Evolutionary conservation across 2,113 vertebrate genomes (phyloP), one percentile per base, ranked within the genome.

Genomic region (Cryptotis parvus): DNA sequence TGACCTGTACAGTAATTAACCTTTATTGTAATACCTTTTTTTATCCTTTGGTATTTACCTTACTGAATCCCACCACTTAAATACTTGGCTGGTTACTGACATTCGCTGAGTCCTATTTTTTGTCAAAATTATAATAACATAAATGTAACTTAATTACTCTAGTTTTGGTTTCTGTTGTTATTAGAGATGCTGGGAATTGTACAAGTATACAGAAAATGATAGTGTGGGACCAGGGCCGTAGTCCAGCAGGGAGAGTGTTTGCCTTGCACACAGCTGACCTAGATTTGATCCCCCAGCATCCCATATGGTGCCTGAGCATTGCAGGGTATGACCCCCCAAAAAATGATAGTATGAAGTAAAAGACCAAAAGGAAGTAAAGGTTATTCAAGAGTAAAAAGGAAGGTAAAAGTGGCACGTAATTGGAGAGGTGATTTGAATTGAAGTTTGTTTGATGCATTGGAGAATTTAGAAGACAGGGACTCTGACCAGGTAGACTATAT

Each of bases 311-410:
- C n/a, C n/a, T n/a, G n/a, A n/a, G n/a, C n/a, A n/a, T n/a, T n/a
- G n/a, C n/a, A n/a, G n/a, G n/a, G n/a, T n/a, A n/a, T n/a, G n/a
- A n/a, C n/a, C n/a, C n/a, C n/a, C n/a, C n/a, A n/a, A n/a, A n/a
- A n/a, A n/a, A n/a, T n/a, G n/a, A n/a, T 29, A 90, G 14, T 55
- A 12, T 90, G 14, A 91, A 83, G n/a, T 63, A 86, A 92, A 77
- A 81, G 14, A 52, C 20, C 49, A 77, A 78, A 79, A 33, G 84
- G 49, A 87, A 80, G 31, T 35, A 16, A 16, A 33, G 14, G 14
- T 79, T 58, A 41, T 83, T 81, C 74, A 33, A 84, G n/a, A 37
- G 3, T 87, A 24, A 63, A 81, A 87, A n/a, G 27, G 10, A n/a
- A 90, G 27, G n/a, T 69, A 12, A 73, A 89, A 75, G 79, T 92